Base-by-base conservation (phyloP, 2,113 vertebrate species). In the Silurus meridionalis region DNA sequence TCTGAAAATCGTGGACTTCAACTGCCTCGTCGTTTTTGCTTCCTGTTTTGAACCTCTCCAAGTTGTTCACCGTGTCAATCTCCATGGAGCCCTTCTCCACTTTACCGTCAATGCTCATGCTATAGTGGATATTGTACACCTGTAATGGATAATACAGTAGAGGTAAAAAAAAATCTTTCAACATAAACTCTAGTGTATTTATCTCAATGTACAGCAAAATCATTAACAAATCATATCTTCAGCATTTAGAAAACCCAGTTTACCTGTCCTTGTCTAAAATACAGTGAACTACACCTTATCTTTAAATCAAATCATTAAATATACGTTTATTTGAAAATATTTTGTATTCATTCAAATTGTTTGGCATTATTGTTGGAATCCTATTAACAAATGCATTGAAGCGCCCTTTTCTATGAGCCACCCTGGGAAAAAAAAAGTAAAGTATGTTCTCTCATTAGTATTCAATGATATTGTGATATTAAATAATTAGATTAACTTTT, bases 61-160 rank as follows among this genome's bases (percentile, higher is more conserved):
- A 90, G 91, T 99, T 99, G 90, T 97, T 97, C 52, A 93, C 91
- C 13, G 96, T 85, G 90, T 99, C 98, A 88, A 98, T 97, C 95
- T 99, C 97, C 98, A 98, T 96, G 0, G 96, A 96, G 60, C 97
- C 97, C 46, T 97, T 97, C 93, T 98, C 97, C 86, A 98, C 94
- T 92, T 97, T 97, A 69, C 98, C 98, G 82, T 97, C 97, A 94
- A 99, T 97, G 92, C 96, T 98, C 98, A 98, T 97, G 86, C 95
- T 98, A 78, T 99, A 98, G 94, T 97, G 97, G 87, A 99, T 95
- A 6, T 97, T 98, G 92, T 98, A 98, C 91, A 98, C 95, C 98
- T 87, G 52, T 23, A 78, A 28, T 15, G 37, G 50, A 11, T 50
- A 80, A 80, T 63, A 53, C 13, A 53, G 8, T 50, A 28, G 28